Evolutionary conservation across 2,888 invertebrate species (phyloP), one percentile per base, ranked within the genome.

Genomic region (Stomorhina lunata): DNA sequence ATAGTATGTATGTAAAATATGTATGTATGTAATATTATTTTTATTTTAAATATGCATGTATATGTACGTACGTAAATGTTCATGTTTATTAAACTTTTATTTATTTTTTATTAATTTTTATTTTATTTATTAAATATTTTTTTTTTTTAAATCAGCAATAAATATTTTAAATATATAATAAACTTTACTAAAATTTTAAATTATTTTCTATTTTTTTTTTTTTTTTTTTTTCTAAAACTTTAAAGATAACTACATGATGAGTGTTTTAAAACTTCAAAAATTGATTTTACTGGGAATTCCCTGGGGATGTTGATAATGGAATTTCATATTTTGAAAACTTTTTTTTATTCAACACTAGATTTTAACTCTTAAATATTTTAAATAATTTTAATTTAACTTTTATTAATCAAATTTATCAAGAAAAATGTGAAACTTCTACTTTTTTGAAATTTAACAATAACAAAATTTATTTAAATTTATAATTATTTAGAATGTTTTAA

Each of bases 311-410:
- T 22, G 22, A 10, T 61, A 43, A 68, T 53, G 7, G n/a, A 37
- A 40, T 25, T 29, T 29, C n/a, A 6, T 15, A 1, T 48, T 15
- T 71, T 45, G 15, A 71, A 22, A 53, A 66, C 22, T 43, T 15
- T 40, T 53, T 10, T 40, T 12, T 61, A 6, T 43, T 65, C 45
- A 75, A 10, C 43, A 25, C 40, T 61, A 25, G n/a, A 3, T 17
- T 55, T 73, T 65, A 66, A 57, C n/a, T 45, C 25, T 75, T 48
- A 66, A 66, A 15, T 34, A 55, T 45, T 57, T 17, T 45, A 29
- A 71, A 61, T 50, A 72, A 61, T 75, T 65, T 73, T 27, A 50
- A 71, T 71, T 55, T 12, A 40, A 27, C 43, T 55, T 71, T 25
- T 22, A 32, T 20, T 0, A 25, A 25, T 25, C 22, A 25, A 25